Evolutionary conservation across 2,797 vertebrate genomes (phyloP).

Genomic region (Fundulus diaphanus): DNA sequence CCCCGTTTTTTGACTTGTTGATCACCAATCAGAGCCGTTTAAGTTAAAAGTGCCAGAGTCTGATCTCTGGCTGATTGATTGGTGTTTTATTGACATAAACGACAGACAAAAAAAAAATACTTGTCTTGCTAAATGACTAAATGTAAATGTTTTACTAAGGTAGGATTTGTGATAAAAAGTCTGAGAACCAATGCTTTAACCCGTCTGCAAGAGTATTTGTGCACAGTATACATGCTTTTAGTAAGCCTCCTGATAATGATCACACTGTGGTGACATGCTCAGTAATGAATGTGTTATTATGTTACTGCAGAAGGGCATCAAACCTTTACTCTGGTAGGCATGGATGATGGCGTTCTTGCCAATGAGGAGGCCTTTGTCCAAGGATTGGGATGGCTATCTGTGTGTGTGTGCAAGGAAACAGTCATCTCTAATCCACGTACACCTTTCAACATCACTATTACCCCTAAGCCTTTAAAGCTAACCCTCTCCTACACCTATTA

Average conservation of each 20-base stretch:
- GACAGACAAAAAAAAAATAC: background rate
- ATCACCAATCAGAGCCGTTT: background rate
- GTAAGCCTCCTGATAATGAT: constrained; percentile 10
- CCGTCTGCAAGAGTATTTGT: constrained; percentile 14
- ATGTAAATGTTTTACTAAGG: no score
- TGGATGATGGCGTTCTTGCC: constrained; percentile 59
- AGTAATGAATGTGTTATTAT: constrained; percentile 62
- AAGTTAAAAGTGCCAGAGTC: background rate
- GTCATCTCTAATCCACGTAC: constrained; percentile 53
- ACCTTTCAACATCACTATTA: constrained; percentile 69
- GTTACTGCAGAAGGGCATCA: constrained; percentile 54
- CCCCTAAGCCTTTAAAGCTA: constrained; percentile 66
- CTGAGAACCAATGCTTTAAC: background rate
- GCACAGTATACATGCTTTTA: constrained; percentile 21
- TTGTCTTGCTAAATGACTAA: background rate
- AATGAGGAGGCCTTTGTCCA: constrained; percentile 67
- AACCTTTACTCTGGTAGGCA: constrained; percentile 64
- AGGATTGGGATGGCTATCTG: constrained; percentile 44
- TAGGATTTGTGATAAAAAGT: background rate
- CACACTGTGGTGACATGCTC: constrained; percentile 45
- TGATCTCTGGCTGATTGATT: background rate
- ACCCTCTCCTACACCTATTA: constrained; percentile 73
- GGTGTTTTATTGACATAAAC: background rate
- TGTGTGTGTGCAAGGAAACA: constrained; percentile 53
- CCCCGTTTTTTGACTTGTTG: background rate